Base-by-base conservation (phyloP, 2,797 vertebrate genomes). In the Hoplostethus atlanticus region DNA sequence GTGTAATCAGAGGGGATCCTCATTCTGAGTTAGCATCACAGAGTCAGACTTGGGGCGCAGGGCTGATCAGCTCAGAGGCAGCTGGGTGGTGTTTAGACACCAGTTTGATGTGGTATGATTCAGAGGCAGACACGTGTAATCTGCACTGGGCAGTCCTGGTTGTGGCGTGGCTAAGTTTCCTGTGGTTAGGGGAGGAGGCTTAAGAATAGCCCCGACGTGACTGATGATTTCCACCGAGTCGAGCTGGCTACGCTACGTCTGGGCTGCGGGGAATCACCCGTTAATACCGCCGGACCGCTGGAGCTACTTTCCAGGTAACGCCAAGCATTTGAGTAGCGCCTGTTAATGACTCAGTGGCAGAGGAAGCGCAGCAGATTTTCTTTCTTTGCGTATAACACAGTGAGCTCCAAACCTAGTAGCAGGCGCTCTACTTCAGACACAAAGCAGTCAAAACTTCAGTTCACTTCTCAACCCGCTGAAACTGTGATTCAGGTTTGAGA, bases 151-250 rank as follows among this genome's bases (percentile, higher is more conserved):
- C 78, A 80, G 75, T 64, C 38, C 55, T 73, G 77, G 71, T 65
- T 84, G 60, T 71, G 72, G 54, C 66, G 76, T 50, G 81, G 75
- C 57, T 56, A 44, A 4, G 67, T 79, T 88, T 90, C 83, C 86
- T 87, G 82, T 86, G 86, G 84, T 78, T 73, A 61, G 15, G 16
- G 42, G 28, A 10, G 28, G 55, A 69, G 54, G 66, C 64, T 86
- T 86, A 86, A 84, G 81, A 86, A 90, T 87, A 88, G 80, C 64
- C 64, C 53, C 50, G 77, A 70, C 66, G 77, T 91, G 86, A 90
- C 83, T 59, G 65, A 64, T 79, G 60, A 75, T 85, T 89, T 84
- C 80, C 84, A 83, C 57, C 25, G 74, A 73, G 64, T 81, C 78
- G 79, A 63, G 83, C 76, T 80, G 68, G 31, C 63, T 84, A 71